phyloP scores from a whole-genome alignment of 2,113 vertebrate genomes.

The Lutjanus erythropterus region DNA sequence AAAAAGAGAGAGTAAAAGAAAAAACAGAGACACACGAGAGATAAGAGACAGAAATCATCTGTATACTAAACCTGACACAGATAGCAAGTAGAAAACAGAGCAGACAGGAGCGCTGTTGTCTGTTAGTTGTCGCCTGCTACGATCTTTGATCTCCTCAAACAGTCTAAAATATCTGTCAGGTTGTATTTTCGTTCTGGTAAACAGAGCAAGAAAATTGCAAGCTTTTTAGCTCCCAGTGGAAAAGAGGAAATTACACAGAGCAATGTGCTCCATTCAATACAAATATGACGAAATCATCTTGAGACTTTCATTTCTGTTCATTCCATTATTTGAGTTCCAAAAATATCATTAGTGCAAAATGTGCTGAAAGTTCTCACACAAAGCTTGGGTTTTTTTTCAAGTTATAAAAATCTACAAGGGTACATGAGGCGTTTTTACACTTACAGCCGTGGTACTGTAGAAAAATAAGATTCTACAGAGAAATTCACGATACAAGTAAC shows the following conservation, averaged over 20 bases:
- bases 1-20: slow-evolving; percentile 6
- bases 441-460: neutral
- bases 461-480: neutral
- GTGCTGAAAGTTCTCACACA: slow-evolving; percentile 13
- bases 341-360: slow-evolving; percentile 44
- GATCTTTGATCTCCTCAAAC: slow-evolving; percentile 71
- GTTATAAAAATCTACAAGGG: neutral
- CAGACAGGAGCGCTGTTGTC: slow-evolving; percentile 58
- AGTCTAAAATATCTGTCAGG: slow-evolving; percentile 64
- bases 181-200: slow-evolving; percentile 62
- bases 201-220: slow-evolving; percentile 54
- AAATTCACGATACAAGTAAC: too few relatives aligned
- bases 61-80: slow-evolving; percentile 39
- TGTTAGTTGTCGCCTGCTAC: slow-evolving; percentile 51
- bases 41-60: slow-evolving; percentile 42
- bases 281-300: slow-evolving; percentile 44
- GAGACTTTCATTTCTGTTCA: slow-evolving; percentile 43
- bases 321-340: slow-evolving; percentile 44
- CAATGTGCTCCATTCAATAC: slow-evolving; percentile 30
- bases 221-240: slow-evolving; percentile 41
- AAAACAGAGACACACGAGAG: neutral
- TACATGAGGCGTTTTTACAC: neutral
- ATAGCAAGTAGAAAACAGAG: slow-evolving; percentile 43
- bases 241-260: slow-evolving; percentile 50
- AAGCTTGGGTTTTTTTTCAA: slow-evolving; percentile 23